A percentile compares a stretch with the other conserved stretches of the same genome.
These are phyloP conservation scores for Pogonomyrmex barbatus DNA, from an alignment of 1,140 invertebrate genomes.

Conservation along the genomic window DNA sequence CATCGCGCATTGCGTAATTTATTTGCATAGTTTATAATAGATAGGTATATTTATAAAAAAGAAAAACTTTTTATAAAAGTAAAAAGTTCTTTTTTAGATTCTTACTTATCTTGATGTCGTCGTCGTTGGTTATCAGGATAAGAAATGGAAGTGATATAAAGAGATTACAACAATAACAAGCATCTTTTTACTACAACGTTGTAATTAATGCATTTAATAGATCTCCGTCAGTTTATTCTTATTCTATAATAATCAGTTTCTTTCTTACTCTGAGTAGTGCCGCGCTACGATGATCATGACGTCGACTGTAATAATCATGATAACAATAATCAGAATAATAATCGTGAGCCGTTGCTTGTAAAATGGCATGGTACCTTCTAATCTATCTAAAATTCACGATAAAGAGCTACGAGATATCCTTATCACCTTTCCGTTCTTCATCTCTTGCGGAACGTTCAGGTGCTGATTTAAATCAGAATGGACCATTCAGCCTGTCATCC, in stretches of 20 bases:
- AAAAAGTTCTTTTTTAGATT: neutral
- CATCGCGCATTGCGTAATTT: neutral
- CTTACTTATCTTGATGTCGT: constrained; percentile 16
- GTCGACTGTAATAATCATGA: constrained; percentile 39
- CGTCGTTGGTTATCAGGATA: neutral
- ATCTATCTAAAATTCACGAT: constrained; percentile 25
- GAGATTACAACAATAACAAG: constrained; percentile 34
- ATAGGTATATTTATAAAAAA: neutral
- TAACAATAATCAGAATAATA: constrained; percentile 56
- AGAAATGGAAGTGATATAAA: constrained; percentile 1
- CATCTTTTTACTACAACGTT: constrained; percentile 63
- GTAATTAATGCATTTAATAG: constrained; percentile 71
- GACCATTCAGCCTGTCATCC: neutral
- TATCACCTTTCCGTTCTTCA: neutral
- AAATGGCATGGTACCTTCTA: constrained; percentile 62
- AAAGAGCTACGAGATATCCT: neutral
- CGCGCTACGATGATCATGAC: constrained; percentile 68
- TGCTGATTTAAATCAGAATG: neutral
- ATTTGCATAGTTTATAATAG: neutral
- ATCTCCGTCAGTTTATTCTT: constrained; percentile 56
- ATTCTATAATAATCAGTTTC: constrained; percentile 66
- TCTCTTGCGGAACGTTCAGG: neutral
- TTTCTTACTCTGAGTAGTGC: constrained; percentile 62
- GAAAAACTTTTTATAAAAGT: neutral
- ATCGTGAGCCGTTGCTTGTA: constrained; percentile 59